phyloP scores from a whole-genome alignment of 2,888 invertebrate genomes.

The Camponotus fellah region DNA sequence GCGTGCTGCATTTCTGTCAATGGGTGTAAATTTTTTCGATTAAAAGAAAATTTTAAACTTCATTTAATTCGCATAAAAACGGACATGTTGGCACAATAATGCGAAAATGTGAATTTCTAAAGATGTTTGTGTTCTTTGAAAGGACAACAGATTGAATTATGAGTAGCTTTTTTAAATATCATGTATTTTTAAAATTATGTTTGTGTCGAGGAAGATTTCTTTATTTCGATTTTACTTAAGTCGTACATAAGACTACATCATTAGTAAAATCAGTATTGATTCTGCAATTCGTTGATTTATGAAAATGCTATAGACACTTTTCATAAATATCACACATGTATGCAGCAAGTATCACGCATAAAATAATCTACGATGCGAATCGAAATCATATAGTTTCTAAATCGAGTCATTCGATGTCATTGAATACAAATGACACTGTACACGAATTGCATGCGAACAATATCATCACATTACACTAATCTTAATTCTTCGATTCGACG shows the following conservation, averaged over 20 bases:
- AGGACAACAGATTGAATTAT: background rate
- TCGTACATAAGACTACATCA: background rate
- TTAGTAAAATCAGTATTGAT: background rate
- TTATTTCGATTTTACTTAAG: background rate
- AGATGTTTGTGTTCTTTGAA: background rate
- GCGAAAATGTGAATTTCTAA: background rate
- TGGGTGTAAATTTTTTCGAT: background rate
- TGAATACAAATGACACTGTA: slow-evolving; percentile 13
- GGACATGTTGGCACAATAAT: background rate
- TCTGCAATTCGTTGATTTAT: background rate
- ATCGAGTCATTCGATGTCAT: background rate
- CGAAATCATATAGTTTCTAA: background rate
- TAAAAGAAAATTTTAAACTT: background rate
- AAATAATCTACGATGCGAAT: slow-evolving; percentile 16
- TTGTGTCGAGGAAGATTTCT: background rate
- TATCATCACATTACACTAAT: slow-evolving; percentile 20
- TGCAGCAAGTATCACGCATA: slow-evolving; percentile 32
- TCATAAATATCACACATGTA: background rate
- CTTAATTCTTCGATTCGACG: slow-evolving; percentile 27
- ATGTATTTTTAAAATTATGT: background rate
- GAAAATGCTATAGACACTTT: background rate
- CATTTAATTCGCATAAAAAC: background rate
- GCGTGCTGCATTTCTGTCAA: slow-evolving; percentile 17
- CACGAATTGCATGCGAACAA: slow-evolving; percentile 40
- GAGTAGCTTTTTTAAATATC: background rate